A percentile compares a stretch with the other conserved stretches of the same genome.
phyloP scores from a whole-genome alignment of 53 echinoderm and acorn worm species.

The Zoroaster sp. region DNA sequence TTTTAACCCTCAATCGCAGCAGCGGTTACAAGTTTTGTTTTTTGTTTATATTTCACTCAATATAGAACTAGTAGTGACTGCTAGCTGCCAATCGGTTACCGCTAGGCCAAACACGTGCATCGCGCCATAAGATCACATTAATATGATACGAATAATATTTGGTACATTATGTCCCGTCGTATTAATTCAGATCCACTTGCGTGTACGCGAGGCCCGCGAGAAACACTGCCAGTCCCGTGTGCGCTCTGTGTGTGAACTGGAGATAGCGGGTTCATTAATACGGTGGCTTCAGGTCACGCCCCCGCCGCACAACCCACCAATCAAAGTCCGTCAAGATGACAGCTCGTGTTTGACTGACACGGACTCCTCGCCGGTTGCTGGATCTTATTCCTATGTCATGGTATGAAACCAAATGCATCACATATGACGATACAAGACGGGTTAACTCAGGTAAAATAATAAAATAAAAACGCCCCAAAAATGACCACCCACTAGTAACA shows the following conservation, averaged over 20 bases:
- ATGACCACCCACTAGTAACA: constrained; percentile 33
- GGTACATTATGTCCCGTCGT: constrained; percentile 7
- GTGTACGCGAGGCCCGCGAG: neutral
- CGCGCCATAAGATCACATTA: constrained; percentile 38
- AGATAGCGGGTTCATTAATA: constrained; percentile 34
- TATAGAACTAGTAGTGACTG: constrained; percentile 3
- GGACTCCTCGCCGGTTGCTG: constrained; percentile 10
- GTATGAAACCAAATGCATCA: constrained; percentile 6
- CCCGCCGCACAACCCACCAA: constrained; percentile 45
- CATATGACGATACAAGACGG: constrained; percentile 19
- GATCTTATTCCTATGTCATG: neutral
- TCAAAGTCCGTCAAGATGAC: constrained; percentile 19
- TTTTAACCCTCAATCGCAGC: neutral
- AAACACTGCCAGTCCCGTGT: neutral
- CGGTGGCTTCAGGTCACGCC: constrained; percentile 62
- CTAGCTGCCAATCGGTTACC: neutral
- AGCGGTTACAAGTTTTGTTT: constrained; percentile 16
- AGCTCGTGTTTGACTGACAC: constrained; percentile 47
- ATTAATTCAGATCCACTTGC: neutral
- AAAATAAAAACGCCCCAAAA: neutral
- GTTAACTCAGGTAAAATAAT: constrained; percentile 31
- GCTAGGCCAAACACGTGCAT: constrained; percentile 33
- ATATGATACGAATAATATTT: constrained; percentile 46
- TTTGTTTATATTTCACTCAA: constrained; percentile 17
- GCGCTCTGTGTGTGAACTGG: neutral